phyloP scores from a whole-genome alignment of 2,113 vertebrate genomes.

The Delphinus delphis region DNA sequence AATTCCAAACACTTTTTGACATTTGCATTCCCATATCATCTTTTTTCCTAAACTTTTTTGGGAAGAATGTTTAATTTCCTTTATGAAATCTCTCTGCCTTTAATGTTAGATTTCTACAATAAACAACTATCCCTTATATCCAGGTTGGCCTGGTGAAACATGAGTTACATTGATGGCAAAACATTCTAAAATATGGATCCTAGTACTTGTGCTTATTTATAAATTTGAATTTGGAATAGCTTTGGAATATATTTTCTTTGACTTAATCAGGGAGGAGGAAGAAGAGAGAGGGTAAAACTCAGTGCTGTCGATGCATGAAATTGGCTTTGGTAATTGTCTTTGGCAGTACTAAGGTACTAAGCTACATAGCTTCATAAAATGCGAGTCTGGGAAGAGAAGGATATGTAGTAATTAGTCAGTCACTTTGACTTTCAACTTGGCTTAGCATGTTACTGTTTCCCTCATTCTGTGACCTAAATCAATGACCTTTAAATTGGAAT shows the following conservation, averaged over 20 bases:
- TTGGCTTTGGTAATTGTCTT: slow-evolving; percentile 78
- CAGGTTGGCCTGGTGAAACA: neutral
- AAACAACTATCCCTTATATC: neutral
- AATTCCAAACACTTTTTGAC: slow-evolving; percentile 11
- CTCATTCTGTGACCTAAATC: slow-evolving; percentile 71
- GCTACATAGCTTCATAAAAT: slow-evolving; percentile 58
- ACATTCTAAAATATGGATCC: neutral
- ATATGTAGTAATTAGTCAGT: slow-evolving; percentile 68
- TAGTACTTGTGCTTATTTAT: slow-evolving; percentile 47
- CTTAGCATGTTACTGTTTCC: slow-evolving; percentile 76
- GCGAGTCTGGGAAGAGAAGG: slow-evolving; percentile 51
- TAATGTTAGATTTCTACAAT: neutral
- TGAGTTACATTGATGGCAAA: neutral
- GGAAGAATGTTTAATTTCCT: neutral
- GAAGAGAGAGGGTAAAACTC: slow-evolving; percentile 56
- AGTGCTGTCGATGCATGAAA: slow-evolving; percentile 74
- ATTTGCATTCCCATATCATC: neutral
- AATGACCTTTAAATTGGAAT: slow-evolving; percentile 72
- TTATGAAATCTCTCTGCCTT: neutral
- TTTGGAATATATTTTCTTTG: slow-evolving; percentile 62
- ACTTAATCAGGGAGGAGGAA: slow-evolving; percentile 10
- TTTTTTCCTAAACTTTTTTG: neutral
- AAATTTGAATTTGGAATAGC: slow-evolving; percentile 59
- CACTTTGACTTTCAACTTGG: slow-evolving; percentile 60
- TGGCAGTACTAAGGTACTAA: slow-evolving; percentile 63